Evolutionary conservation across 1,140 invertebrate species (phyloP), one percentile per base, ranked within the genome.

Genomic region (Drosophila fuyamai): DNA sequence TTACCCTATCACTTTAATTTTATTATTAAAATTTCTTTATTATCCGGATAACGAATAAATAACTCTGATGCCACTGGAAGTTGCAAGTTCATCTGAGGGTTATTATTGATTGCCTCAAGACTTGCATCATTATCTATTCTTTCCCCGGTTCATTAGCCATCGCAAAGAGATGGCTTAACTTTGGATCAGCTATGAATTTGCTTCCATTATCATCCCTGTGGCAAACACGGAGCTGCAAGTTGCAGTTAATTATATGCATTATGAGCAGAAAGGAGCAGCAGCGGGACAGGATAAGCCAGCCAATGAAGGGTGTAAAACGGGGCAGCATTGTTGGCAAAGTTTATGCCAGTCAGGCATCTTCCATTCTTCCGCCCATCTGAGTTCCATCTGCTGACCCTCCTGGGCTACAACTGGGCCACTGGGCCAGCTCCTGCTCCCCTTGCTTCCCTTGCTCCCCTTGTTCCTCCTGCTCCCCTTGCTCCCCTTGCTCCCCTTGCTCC

Each of bases 201-300:
- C 54, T 18, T 53, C 54, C 66, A 46, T 47, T 73, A 73, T 73
- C 38, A 73, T 73, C 38, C 65, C 43, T 53, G 47, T 40, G 71
- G 65, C 60, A 58, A 65, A 43, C 71, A 75, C 29, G 40, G 47
- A 73, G 29, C 70, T 13, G 18, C 41, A 43, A 67, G 55, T 76
- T 67, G 47, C 48, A 67, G 73, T 58, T 76, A 76, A 76, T 76
- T 76, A 76, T 76, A 56, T 67, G 61, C 61, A 55, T 67, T 76
- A 58, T 54, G 29, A 58, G 46, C 35, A 35, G 36, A 54, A 29
- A 13, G 36, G 38, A 54, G 36, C 38, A 54, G 41, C 6, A 50
- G 32, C 7, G 18, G 53, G 12, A 50, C 61, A 12, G 60, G 61
- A 54, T 67, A 27, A 68, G 18, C 38, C 47, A 44, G 29, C 36